Base-by-base conservation (phyloP, 2,888 invertebrate species). In the Mythimna loreyi region DNA sequence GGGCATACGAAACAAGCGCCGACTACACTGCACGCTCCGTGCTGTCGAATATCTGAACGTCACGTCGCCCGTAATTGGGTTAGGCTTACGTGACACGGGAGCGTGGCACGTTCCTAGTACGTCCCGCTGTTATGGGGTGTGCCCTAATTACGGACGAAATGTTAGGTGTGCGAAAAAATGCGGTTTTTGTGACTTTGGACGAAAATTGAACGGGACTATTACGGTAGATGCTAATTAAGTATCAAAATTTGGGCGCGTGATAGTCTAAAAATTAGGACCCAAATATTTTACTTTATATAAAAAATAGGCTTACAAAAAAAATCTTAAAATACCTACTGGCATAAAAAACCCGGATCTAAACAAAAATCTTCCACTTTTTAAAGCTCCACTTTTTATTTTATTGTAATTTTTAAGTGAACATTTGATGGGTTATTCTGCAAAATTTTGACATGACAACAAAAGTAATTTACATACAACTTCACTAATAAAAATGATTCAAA, bases 51-150 rank as follows among this genome's bases (percentile, higher is more conserved):
- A 87, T 90, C 91, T 88, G 91, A 91, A 90, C 93, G 91, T 94
- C 94, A 95, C 94, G 92, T 92, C 90, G 83, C 83, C 68, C 87
- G 92, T 95, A 95, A 95, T 95, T 95, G 95, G 95, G 95, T 94
- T 94, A 94, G 90, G 92, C 91, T 92, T 94, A 95, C 95, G 95
- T 95, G 95, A 94, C 93, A 87, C 86, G 83, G 75, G 83, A 84
- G 80, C 80, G 77, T 86, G 91, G 92, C 95, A 95, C 95, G 95
- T 95, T 82, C 83, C 77, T 84, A 77, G 77, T 80, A 82, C 76
- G 72, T 73, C 89, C 86, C 86, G 86, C 72, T 85, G 87, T 86
- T 87, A 86, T 85, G 87, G 91, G 91, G 91, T 92, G 92, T 92
- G 93, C 90, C 92, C 94, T 94, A 94, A 94, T 95, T 95, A 92